Evolutionary conservation across 2,113 vertebrate species (phyloP).

Genomic region (Circaetus gallicus): DNA sequence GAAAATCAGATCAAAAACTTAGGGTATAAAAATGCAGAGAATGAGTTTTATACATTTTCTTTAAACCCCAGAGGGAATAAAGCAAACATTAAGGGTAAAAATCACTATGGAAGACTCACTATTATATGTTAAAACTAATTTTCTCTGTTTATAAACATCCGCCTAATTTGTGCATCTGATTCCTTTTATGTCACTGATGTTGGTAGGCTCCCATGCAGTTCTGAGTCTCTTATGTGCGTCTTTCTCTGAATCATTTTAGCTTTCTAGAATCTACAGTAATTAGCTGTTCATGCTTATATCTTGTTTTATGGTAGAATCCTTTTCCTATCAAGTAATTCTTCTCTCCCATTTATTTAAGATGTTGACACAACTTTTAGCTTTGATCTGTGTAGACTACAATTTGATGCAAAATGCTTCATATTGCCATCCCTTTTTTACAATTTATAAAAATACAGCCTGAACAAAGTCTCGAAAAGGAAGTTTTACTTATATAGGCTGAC

Average conservation of each 20-base stretch:
- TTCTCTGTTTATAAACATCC: neutral
- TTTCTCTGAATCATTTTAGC: neutral
- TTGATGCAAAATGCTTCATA: neutral
- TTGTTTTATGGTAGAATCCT: neutral
- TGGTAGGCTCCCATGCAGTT: neutral
- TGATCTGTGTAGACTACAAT: neutral
- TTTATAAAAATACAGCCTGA: neutral
- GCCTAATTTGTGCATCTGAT: neutral
- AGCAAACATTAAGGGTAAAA: neutral
- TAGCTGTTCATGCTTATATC: neutral
- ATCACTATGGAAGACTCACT: neutral
- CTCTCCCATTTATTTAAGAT: neutral
- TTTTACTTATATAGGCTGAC: neutral
- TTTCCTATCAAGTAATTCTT: neutral
- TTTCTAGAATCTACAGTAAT: constrained; percentile 23
- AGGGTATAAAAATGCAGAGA: neutral
- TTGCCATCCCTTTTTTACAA: neutral
- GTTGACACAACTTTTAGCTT: neutral
- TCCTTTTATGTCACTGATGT: neutral
- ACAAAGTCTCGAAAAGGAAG: neutral
- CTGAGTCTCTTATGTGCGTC: neutral
- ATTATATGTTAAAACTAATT: neutral
- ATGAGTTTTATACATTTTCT: neutral
- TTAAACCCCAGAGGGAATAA: neutral
- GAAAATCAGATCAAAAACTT: neutral